Evolutionary conservation across 1,140 invertebrate genomes (phyloP).

Genomic region (Tribolium castaneum): DNA sequence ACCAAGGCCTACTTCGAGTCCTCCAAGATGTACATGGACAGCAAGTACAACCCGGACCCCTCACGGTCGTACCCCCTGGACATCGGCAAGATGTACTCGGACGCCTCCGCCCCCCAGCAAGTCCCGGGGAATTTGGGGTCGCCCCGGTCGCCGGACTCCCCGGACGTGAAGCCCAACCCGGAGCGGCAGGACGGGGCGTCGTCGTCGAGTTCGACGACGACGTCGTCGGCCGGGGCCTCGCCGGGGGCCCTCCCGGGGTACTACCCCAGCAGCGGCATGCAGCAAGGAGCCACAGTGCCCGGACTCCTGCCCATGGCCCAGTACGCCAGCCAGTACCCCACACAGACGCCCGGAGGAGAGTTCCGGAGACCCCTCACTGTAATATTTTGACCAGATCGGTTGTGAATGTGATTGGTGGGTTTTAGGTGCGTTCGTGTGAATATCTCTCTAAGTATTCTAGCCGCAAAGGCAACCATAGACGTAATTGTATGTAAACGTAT

Average conservation of each 20-base stretch:
- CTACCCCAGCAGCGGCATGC: conserved; percentile 68
- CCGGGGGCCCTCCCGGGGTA: conserved; percentile 73
- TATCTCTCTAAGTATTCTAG: conserved; percentile 7
- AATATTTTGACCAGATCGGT: conserved; percentile 85
- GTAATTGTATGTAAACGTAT: conserved; percentile 32
- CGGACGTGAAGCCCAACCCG: conserved; percentile 67
- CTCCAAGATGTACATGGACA: conserved; percentile 83
- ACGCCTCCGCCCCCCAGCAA: conserved; percentile 57
- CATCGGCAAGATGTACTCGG: conserved; percentile 76
- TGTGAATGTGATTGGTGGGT: conserved; percentile 56
- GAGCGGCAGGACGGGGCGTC: conserved; percentile 69
- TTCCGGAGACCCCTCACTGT: conserved; percentile 84
- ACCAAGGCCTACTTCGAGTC: conserved; percentile 83
- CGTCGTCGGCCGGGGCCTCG: conserved; percentile 73
- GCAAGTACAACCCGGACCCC: conserved; percentile 66
- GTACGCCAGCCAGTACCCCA: conserved; percentile 71
- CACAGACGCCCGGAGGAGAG: conserved; percentile 68
- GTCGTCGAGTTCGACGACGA: conserved; percentile 67
- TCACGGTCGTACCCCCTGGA: conserved; percentile 68
- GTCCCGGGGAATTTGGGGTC: conserved; percentile 64
- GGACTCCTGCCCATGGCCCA: conserved; percentile 73
- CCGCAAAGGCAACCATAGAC: not conserved
- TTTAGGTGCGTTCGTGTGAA: conserved; percentile 20
- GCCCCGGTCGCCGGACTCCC: conserved; percentile 73
- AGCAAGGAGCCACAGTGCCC: conserved; percentile 65